phyloP scores from a whole-genome alignment of 2,888 invertebrate genomes.

The Sthenelais limicola region DNA sequence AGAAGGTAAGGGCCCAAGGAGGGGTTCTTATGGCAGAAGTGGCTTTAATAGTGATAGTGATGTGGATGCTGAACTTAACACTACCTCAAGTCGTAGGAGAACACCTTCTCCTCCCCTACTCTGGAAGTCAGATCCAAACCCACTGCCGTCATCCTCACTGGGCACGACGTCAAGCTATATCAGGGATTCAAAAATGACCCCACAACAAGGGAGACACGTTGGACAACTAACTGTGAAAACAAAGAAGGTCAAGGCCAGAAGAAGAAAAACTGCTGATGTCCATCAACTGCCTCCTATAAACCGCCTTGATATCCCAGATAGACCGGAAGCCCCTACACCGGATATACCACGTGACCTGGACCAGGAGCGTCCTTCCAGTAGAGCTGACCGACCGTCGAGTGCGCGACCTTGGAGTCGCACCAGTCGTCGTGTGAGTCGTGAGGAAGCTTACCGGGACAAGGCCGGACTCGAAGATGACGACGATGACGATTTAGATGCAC shows the following conservation, averaged over 20 bases:
- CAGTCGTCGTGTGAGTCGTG: too few relatives aligned
- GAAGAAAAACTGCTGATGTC: slow-evolving; percentile 35
- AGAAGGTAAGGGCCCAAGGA: too few relatives aligned
- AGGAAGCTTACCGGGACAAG: too few relatives aligned
- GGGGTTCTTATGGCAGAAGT: too few relatives aligned
- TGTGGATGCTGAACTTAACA: not conserved
- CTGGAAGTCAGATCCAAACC: slow-evolving; percentile 11
- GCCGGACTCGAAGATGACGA: too few relatives aligned
- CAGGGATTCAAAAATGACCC: not conserved
- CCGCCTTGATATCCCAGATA: slow-evolving; percentile 29
- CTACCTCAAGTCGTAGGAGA: not conserved
- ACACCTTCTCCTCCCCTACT: slow-evolving; percentile 24
- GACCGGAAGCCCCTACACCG: slow-evolving; percentile 29
- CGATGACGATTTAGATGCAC: too few relatives aligned
- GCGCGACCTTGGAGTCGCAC: too few relatives aligned
- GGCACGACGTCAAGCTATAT: not conserved
- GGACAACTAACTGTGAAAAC: not conserved
- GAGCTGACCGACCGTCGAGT: too few relatives aligned
- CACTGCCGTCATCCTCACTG: not conserved
- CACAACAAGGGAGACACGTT: not conserved
- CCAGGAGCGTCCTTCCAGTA: too few relatives aligned
- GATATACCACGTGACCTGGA: too few relatives aligned
- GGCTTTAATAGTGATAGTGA: slow-evolving; percentile 17
- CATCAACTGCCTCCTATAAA: slow-evolving; percentile 37
- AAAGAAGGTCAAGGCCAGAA: not conserved